Base-by-base conservation (phyloP, 2,113 vertebrate genomes). In the Lucifuga dentata region DNA sequence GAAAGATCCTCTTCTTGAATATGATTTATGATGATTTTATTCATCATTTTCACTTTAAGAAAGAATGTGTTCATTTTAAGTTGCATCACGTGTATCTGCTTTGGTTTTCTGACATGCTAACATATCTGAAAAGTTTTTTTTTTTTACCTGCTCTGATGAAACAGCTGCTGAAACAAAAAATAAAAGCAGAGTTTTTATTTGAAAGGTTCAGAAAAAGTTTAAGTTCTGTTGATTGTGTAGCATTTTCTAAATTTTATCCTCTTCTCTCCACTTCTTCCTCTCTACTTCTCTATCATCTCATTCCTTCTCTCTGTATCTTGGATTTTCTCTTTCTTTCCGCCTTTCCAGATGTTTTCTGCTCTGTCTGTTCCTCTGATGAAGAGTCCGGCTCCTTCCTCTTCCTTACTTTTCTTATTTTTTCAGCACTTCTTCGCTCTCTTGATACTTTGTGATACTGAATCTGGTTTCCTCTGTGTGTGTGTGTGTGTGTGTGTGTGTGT, bases 331-430 rank as follows among this genome's bases (percentile, higher is more conserved):
- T n/a, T n/a, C n/a, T n/a, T n/a, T n/a, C n/a, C 5, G 26, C 17
- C 21, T 15, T 64, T 40, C 41, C 43, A 35, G 35, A n/a, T 39
- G 48, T 21, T 68, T 45, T 68, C 57, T 61, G 60, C 23, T 53
- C 26, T 57, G 3, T 64, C 16, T 56, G 12, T 43, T 24, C 17
- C 43, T 29, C 52, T 32, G 52, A 29, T 1, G 29, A 44, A 16
- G 15, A n/a, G n/a, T n/a, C n/a, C n/a, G n/a, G n/a, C n/a, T n/a
- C n/a, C n/a, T n/a, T 43, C 41, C 0, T 48, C 48, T 9, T 53
- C 26, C 24, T 52, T 13, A 13, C 23, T 70, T 57, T 75, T 13
- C 15, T 69, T 49, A 51, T 44, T 74, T 44, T 72, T 41, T 78
- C 72, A 50, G 32, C 69, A 65, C 76, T 29, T 71, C 33, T 73